Percentiles rank a stretch among this genome's conserved stretches.
phyloP scores from a whole-genome alignment of 2,888 invertebrate species.

The Yponomeuta evonymella region DNA sequence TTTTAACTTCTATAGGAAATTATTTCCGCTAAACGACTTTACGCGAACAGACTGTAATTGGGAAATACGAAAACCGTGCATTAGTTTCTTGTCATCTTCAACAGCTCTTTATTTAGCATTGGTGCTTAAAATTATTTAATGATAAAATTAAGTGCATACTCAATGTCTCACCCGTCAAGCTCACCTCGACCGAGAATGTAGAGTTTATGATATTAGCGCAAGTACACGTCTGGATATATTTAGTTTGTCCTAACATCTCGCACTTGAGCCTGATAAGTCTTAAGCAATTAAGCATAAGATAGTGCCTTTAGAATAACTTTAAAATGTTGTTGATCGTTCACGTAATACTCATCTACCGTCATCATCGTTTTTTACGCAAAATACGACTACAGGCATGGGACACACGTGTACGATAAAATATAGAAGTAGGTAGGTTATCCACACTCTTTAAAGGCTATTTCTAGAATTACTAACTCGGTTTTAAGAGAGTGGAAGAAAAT shows the following conservation, averaged over 20 bases:
- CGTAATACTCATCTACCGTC: background rate
- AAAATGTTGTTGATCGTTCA: background rate
- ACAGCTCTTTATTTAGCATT: too few species aligned
- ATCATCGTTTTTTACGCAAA: background rate
- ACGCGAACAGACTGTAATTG: too few species aligned
- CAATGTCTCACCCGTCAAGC: background rate
- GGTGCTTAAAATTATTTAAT: background rate
- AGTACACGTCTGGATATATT: background rate
- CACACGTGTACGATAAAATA: background rate
- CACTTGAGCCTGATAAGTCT: background rate
- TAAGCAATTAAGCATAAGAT: background rate
- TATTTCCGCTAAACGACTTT: too few species aligned
- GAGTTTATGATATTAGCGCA: background rate
- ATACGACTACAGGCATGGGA: background rate
- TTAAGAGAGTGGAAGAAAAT: background rate
- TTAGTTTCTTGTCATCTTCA: too few species aligned
- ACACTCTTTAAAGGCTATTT: background rate
- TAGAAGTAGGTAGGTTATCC: background rate
- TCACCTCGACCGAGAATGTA: conserved; percentile 5
- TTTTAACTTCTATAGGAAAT: too few species aligned
- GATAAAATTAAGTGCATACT: background rate
- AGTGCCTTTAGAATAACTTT: background rate
- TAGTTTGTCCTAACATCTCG: background rate
- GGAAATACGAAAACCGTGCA: too few species aligned
- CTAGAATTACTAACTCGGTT: background rate